phyloP scores from a whole-genome alignment of 2,888 invertebrate species.

The Steromphala cineraria region DNA sequence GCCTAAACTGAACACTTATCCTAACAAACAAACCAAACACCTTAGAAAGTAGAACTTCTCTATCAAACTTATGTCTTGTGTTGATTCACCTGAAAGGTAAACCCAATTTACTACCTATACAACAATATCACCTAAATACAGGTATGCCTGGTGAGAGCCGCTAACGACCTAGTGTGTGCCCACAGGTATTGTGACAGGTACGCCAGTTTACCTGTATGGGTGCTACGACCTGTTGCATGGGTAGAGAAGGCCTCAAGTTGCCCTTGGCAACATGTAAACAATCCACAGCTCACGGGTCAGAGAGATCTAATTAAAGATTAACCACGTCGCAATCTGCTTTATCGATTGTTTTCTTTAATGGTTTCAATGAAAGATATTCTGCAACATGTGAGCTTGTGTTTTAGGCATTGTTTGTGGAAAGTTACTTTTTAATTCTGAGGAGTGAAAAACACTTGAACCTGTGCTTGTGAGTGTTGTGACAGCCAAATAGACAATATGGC shows the following conservation, averaged over 20 bases:
- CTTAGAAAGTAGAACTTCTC: too few species aligned
- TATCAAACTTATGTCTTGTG: too few species aligned
- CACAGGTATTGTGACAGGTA: too few species aligned
- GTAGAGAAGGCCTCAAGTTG: not conserved
- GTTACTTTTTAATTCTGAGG: not conserved
- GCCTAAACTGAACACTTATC: too few species aligned
- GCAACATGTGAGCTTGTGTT: slow-evolving; percentile 13
- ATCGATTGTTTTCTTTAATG: too few species aligned
- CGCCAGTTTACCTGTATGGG: too few species aligned
- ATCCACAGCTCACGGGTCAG: not conserved
- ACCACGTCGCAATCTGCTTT: not conserved
- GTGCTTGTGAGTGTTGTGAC: slow-evolving; percentile 2
- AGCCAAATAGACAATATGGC: slow-evolving; percentile 62
- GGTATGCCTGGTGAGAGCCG: too few species aligned
- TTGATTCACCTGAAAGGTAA: too few species aligned
- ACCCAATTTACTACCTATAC: too few species aligned
- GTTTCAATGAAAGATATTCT: not conserved
- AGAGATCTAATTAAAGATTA: slow-evolving; percentile 20
- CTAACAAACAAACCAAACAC: too few species aligned
- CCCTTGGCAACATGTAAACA: not conserved
- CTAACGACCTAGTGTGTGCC: too few species aligned
- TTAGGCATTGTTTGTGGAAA: not conserved
- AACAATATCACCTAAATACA: too few species aligned
- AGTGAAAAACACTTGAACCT: not conserved
- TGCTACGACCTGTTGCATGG: slow-evolving; percentile 2